Evolutionary conservation across 2,888 invertebrate genomes (phyloP).

Genomic region (Drosophila borborema): DNA sequence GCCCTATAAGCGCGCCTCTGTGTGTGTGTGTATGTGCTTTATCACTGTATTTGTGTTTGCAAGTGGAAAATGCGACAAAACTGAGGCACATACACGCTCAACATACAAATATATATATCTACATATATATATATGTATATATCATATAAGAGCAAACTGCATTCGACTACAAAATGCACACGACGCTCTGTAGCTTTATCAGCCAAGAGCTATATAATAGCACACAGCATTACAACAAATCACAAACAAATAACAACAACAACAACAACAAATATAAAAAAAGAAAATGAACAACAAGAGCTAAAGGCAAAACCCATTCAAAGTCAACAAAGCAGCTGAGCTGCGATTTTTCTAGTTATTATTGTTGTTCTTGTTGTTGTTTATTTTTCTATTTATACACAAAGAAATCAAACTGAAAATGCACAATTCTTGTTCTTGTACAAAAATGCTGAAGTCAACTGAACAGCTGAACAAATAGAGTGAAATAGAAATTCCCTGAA

Average conservation of each 20-base stretch:
- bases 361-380: neutral
- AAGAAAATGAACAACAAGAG: constrained; percentile 15
- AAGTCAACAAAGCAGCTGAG: constrained; percentile 61
- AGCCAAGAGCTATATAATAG: constrained; percentile 49
- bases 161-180: constrained; percentile 51
- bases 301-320: constrained; percentile 38
- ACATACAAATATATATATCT: neutral
- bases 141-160: constrained; percentile 20
- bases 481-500: neutral
- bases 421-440: neutral
- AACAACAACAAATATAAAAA: constrained; percentile 13
- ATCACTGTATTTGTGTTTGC: constrained; percentile 21
- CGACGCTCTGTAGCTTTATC: constrained; percentile 41
- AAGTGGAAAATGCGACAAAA: constrained; percentile 70
- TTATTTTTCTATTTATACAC: constrained; percentile 18
- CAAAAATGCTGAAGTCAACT: neutral
- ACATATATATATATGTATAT: neutral
- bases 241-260: constrained; percentile 34
- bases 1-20: neutral
- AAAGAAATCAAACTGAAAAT: constrained; percentile 26
- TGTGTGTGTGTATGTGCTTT: constrained; percentile 7
- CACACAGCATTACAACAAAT: constrained; percentile 34
- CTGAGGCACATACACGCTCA: constrained; percentile 41
- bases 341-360: constrained; percentile 23
- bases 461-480: neutral